Conservation (phyloP, 1,140 invertebrate genomes). For the Tribolium castaneum region DNA sequence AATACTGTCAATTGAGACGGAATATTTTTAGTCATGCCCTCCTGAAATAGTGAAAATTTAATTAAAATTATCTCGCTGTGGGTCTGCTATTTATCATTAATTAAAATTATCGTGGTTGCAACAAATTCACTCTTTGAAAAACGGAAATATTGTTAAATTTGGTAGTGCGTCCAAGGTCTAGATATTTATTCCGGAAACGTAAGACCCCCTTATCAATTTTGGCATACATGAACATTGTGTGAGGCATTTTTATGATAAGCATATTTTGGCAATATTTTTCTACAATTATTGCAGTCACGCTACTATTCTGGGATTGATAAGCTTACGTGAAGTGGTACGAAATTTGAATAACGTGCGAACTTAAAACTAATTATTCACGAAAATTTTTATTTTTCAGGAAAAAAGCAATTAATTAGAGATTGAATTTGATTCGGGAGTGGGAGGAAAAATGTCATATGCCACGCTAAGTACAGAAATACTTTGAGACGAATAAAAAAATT, state of each 20-base stretch:
- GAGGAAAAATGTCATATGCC: constrained; percentile 10
- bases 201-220: constrained; percentile 43
- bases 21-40: not conserved
- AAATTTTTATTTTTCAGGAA: constrained; percentile 18
- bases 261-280: constrained; percentile 41
- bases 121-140: not conserved
- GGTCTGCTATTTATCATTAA: not conserved
- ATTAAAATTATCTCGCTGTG: not conserved
- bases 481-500: constrained; percentile 27
- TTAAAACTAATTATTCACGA: constrained; percentile 11
- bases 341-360: constrained; percentile 31
- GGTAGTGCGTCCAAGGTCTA: constrained; percentile 45
- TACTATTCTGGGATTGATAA: constrained; percentile 21
- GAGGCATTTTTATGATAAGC: constrained; percentile 37
- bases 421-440: not conserved
- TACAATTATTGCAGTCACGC: constrained; percentile 34
- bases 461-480: constrained; percentile 29
- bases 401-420: constrained; percentile 13
- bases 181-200: constrained; percentile 46
- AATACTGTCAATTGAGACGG: not conserved
- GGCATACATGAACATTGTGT: constrained; percentile 36
- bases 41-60: not conserved
- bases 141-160: constrained; percentile 35
- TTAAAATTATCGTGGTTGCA: constrained; percentile 13
- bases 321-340: constrained; percentile 18